Base-by-base conservation (phyloP, 1,140 invertebrate species). In the Octopus sinensis region DNA sequence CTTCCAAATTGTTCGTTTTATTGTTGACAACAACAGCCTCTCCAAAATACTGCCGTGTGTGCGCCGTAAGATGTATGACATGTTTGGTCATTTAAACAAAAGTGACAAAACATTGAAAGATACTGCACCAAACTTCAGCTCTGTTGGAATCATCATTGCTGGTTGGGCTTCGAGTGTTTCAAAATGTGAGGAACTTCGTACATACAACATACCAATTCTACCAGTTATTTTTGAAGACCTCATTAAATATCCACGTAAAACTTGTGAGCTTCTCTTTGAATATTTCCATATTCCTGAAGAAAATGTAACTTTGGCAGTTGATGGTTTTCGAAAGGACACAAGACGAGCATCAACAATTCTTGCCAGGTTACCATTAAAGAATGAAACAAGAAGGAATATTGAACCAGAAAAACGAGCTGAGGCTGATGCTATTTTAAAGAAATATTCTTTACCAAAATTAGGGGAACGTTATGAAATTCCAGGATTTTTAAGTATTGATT, bases 201-300 rank as follows among this genome's bases (percentile, higher is more conserved):
- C 87, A 68, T 83, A 85, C 23, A 85, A 86, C 0, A 84, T 87
- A 9, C 87, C 86, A n/a, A 53, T 89, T n/a, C 82, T 87, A 6
- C 83, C 88, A 4, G 79, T 89, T 13, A 82, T 89, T 23, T 89
- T 85, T 79, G 88, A 89, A 82, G 88, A 89, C 54, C 81, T 88
- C 80, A 88, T 89, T 85, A 87, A 86, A 54, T 87, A 86, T 79
- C 86, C 88, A 0, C 82, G 83, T 6, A 79, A 84, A 10, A 86
- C 84, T 3, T 84, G 86, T 53, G 82, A 81, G 5, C 82, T 86
- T 3, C 81, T 89, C 51, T 86, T 89, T 75, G 85, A 87, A 62
- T 80, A 81, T 10, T 80, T 89, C 53, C 85, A 87, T 68, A 86
- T 89, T 52, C 82, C 86, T 10, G 79, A 83, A 5, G 87, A 89